Evolutionary conservation across 2,797 vertebrate species (phyloP), one percentile per base, ranked within the genome.

Genomic region (Phalanger gymnotis): DNA sequence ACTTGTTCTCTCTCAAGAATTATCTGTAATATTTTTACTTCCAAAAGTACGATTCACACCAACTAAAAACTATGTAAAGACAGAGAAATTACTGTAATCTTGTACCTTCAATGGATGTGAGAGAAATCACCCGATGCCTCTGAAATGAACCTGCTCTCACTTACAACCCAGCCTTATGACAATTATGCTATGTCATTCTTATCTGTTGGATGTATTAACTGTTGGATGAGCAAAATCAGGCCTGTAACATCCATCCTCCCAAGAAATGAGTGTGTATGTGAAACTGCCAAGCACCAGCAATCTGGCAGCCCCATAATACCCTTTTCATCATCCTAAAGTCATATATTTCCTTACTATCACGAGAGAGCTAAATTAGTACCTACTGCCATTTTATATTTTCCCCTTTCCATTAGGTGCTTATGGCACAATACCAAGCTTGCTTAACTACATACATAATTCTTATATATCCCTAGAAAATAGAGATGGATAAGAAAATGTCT

Each of bases 1-100:
- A 93, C 56, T 94, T n/a, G 73, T 54, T 30, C 92, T 28, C 28
- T 91, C 34, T 14, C 58, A 81, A 81, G 73, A 22, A 73, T 47
- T 47, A 81, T 81, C 40, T 47, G 73, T 90, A 22, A 2, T 25
- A 89, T 56, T 92, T 30, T 94, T 96, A 92, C 61, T 96, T 95
- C 89, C 1, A 94, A 91, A 92, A 93, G 52, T 66, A 91, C 55
- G 94, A 90, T 94, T 93, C 90, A 93, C 95, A 95, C 92, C 81
- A 92, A 95, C 53, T 5, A 40, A 40, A 91, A 81, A 66, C 6
- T 30, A 92, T 96, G 14, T 54, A 28, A 90, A 53, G 66, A 90
- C 56, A 58, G 93, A 90, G 22, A 66, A 55, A 53, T 2, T 90
- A 28, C 61, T 94, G 0, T 57, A 51, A 94, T 92, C 94, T 54